These are phyloP conservation scores for Onthophagus sagittarius DNA, from an alignment of 2,888 invertebrate species.

Conservation along the genomic window DNA sequence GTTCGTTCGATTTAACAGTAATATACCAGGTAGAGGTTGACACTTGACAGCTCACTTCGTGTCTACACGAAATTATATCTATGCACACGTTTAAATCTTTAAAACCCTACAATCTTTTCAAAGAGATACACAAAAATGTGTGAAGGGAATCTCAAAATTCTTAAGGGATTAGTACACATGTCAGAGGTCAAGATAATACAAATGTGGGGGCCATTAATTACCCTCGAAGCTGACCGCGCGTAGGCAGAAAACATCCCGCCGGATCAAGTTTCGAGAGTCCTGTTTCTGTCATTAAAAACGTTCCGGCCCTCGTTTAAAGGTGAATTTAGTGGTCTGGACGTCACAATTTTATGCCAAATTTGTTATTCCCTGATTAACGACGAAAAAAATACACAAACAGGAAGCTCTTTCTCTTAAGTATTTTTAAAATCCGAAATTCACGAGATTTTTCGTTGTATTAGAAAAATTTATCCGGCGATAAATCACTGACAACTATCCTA, in stretches of 20 bases:
- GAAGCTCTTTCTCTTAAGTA: neutral
- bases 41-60: conserved; percentile 8
- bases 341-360: neutral
- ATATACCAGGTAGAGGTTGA: neutral
- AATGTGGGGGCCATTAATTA: neutral
- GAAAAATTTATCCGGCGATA: neutral
- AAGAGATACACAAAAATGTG: too few relatives aligned
- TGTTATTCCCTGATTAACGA: neutral
- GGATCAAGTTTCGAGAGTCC: neutral
- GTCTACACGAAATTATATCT: neutral
- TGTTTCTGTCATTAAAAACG: neutral
- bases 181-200: neutral
- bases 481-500: neutral
- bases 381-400: neutral
- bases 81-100: neutral
- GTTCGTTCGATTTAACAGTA: too few relatives aligned
- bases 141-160: neutral
- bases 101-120: too few relatives aligned
- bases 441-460: neutral
- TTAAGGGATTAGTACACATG: neutral
- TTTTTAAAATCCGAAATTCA: neutral
- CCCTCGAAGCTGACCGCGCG: neutral
- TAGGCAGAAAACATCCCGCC: neutral
- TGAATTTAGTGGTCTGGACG: neutral
- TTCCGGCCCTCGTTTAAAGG: neutral